phyloP scores from a whole-genome alignment of 2,797 vertebrate genomes.

The Stomatorhinus walkeri region DNA sequence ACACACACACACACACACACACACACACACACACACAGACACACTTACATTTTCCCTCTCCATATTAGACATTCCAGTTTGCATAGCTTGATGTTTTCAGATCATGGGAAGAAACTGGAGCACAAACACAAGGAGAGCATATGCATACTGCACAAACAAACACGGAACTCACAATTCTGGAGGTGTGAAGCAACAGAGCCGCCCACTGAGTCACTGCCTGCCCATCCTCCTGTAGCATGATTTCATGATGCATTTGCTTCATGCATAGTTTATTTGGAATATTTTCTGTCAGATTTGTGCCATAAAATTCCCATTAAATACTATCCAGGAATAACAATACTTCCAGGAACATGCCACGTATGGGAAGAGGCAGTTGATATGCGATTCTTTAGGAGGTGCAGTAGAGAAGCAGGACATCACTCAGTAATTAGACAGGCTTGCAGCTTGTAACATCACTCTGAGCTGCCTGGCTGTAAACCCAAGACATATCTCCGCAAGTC shows the following conservation, averaged over 20 bases:
- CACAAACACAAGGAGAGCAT: neutral
- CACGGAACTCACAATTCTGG: neutral
- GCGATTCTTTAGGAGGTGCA: neutral
- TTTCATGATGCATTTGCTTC: neutral
- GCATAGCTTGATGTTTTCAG: neutral
- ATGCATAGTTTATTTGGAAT: neutral
- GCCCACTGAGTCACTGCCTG: neutral
- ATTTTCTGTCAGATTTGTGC: neutral
- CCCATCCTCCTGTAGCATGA: neutral
- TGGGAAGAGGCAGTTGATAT: neutral
- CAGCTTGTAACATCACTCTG: neutral
- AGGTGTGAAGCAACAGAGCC: neutral
- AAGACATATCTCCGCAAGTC: neutral
- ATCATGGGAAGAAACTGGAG: neutral
- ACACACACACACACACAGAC: neutral
- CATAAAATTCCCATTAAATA: neutral
- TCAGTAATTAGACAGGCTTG: slow-evolving; percentile 3
- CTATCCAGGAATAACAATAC: neutral
- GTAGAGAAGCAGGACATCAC: neutral
- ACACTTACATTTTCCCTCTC: neutral
- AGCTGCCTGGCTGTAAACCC: neutral
- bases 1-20: neutral
- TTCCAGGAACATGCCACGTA: neutral
- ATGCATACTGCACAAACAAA: neutral
- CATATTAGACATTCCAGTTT: neutral